These are phyloP conservation scores for Sebastes miniatus DNA, from an alignment of 2,797 vertebrate genomes.

Conservation along the genomic window DNA sequence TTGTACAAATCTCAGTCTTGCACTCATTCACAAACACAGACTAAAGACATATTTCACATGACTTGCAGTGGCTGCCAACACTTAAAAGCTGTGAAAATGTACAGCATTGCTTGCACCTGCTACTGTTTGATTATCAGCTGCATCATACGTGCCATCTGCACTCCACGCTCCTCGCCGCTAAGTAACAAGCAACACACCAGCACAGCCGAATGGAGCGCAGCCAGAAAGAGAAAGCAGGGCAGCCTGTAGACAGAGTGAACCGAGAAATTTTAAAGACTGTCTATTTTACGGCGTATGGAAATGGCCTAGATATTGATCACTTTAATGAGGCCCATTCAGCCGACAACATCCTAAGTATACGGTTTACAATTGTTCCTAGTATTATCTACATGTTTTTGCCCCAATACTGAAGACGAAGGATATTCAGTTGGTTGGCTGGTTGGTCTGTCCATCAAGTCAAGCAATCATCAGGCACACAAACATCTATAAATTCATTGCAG, in stretches of 20 bases:
- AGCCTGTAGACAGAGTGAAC: constrained; percentile 19
- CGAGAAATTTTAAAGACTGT: constrained; percentile 20
- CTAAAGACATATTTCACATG: background rate
- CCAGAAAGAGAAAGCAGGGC: background rate
- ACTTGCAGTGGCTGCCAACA: background rate
- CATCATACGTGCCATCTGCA: background rate
- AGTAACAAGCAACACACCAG: background rate
- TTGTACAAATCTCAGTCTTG: background rate
- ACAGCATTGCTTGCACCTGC: background rate
- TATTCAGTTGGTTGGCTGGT: background rate
- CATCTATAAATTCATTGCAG: background rate
- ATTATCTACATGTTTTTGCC: background rate
- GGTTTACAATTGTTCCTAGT: constrained; percentile 4
- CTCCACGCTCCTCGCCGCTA: background rate
- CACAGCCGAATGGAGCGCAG: too few species aligned
- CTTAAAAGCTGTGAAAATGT: background rate
- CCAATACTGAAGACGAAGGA: background rate
- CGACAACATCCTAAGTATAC: constrained; percentile 18
- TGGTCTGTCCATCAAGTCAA: background rate
- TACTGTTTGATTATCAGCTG: background rate
- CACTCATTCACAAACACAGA: background rate
- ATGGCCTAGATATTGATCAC: constrained; percentile 43
- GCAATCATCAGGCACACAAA: background rate
- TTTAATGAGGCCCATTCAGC: constrained; percentile 30
- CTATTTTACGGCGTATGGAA: constrained; percentile 41